phyloP scores from a whole-genome alignment of 1,140 invertebrate genomes.

The Eupeodes corollae region DNA sequence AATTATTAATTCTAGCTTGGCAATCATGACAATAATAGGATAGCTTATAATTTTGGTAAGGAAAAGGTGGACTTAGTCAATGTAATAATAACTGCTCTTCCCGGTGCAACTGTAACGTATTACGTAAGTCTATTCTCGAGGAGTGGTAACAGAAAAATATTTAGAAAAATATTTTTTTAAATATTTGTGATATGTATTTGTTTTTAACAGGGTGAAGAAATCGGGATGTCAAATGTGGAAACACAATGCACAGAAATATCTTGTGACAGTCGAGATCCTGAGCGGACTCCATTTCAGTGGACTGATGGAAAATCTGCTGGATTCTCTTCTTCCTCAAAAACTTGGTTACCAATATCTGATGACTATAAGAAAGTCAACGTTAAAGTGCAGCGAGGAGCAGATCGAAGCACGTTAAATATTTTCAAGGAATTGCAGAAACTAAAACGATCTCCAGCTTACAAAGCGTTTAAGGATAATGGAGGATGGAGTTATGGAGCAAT shows the following conservation, averaged over 20 bases:
- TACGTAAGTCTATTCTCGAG: constrained; percentile 44
- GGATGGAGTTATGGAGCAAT: constrained; percentile 27
- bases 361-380: constrained; percentile 45
- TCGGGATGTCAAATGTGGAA: constrained; percentile 59
- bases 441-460: constrained; percentile 22
- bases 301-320: constrained; percentile 42
- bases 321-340: constrained; percentile 46
- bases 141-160: too few species aligned
- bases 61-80: constrained; percentile 52
- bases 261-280: constrained; percentile 43
- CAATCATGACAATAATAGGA: constrained; percentile 51
- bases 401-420: constrained; percentile 25
- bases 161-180: too few species aligned
- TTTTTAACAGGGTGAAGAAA: constrained; percentile 58
- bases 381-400: constrained; percentile 30
- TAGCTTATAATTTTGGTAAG: constrained; percentile 45
- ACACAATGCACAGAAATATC: constrained; percentile 41
- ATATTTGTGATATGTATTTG: too few species aligned
- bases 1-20: constrained; percentile 38
- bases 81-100: constrained; percentile 54
- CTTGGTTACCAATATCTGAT: constrained; percentile 56
- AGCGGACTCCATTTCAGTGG: constrained; percentile 61
- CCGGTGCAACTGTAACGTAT: constrained; percentile 62
- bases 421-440: constrained; percentile 26
- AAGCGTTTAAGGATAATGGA: constrained; percentile 18